Evolutionary conservation across 1,140 invertebrate species (phyloP), one percentile per base, ranked within the genome.

Genomic region (Dendrolimus kikuchii): DNA sequence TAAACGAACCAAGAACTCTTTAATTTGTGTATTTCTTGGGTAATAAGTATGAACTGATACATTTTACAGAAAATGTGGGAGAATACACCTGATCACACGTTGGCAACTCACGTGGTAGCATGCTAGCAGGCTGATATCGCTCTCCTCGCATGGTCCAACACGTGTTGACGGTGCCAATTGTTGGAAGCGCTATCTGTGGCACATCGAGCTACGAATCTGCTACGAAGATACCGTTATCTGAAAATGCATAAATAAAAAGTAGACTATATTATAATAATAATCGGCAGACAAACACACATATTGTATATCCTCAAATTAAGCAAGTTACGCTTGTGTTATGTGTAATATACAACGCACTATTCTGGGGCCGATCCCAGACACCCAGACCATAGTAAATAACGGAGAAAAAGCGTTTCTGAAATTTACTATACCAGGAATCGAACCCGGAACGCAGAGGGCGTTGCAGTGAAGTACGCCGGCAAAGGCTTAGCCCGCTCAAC

Each of bases 71-170:
- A 45, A 45, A 45, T 5, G 5, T 41, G 23, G 40, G 49, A 23
- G 36, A 51, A 41, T n/a, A 45, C n/a, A 9, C 5, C 6, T n/a
- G n/a, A 9, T 45, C 5, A 7, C 6, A 5, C 6, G n/a, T 9
- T n/a, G n/a, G n/a, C 43, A 45, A 45, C 43, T 10, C 43, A 45
- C n/a, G 5, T 9, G 4, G 43, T n/a, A 45, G 43, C 43, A 45
- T 45, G 8, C 43, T n/a, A n/a, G 23, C 43, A 44, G 23, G 43
- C 43, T 9, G 43, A 44, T 45, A 57, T 40, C 54, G 54, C 55
- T 54, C 51, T 58, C 54, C 59, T 63, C 71, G 71, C 74, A 73
- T 74, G 70, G 66, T 55, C 50, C 40, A 64, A 71, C 74, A 77
- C 71, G 74, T 77, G 74, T 64, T 49, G 40, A 43, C 40, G 10